Base-by-base conservation (phyloP, 1,140 invertebrate species). In the Heliothis virescens region DNA sequence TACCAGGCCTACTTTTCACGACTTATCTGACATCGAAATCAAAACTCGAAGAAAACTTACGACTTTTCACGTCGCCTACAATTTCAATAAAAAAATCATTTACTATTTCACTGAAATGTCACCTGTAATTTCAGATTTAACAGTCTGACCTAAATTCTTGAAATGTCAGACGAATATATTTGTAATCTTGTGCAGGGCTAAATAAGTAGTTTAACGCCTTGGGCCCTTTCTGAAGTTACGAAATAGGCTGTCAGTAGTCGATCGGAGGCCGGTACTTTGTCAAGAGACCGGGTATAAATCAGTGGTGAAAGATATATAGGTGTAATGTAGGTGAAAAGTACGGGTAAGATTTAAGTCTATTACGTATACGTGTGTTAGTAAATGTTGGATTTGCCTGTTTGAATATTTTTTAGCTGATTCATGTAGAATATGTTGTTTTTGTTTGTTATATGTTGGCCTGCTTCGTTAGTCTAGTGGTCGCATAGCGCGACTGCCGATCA, bases 191-290 rank as follows among this genome's bases (percentile, higher is more conserved):
- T 48, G 9, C 55, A 57, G 41, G 18, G 12, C 21, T 21, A 67
- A 67, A 67, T 67, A 48, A 16, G 41, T 26, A 7, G 16, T 63
- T 9, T 13, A 21, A 48, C 13, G 18, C 15, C 60, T 16, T 9
- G 7, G 29, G 60, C 60, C 21, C 62, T 65, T 65, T 48, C 11
- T 21, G 4, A 12, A 16, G 41, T 48, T 67, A 13, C 41, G 41
- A 67, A 67, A 67, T 67, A 67, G 41, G 41, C 63, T 21, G 63
- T 67, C 16, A 18, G 13, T 18, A 21, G 41, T 65, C 13, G 34
- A 34, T 11, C 41, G 34, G 3, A 48, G 16, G 41, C 7, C 11
- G 7, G 18, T 12, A 21, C n/a, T 60, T 26, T 67, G 41, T 67
- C 63, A 48, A 48, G 41, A 47, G 11, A 4, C 0, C 11, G 57